These are phyloP conservation scores for Equus quagga DNA, from an alignment of 2,113 vertebrate genomes.

Conservation along the genomic window DNA sequence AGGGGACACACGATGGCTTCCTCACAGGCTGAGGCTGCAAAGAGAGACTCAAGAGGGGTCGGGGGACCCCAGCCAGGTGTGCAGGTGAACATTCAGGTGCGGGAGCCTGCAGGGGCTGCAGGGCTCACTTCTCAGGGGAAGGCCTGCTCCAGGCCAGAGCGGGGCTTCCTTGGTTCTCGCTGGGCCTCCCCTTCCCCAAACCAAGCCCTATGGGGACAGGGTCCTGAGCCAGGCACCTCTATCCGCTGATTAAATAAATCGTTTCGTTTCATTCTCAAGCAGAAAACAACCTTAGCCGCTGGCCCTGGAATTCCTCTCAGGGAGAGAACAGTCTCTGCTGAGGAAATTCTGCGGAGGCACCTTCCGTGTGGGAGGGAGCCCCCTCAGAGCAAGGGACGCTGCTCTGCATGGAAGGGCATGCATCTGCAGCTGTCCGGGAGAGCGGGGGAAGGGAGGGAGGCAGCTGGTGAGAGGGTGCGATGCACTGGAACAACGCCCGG, in stretches of 20 bases:
- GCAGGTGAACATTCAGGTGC: background rate
- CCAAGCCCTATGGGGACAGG: background rate
- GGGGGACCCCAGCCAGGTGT: background rate
- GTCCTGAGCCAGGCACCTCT: background rate
- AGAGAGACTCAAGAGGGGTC: background rate
- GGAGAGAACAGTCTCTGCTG: background rate
- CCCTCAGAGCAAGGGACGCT: background rate
- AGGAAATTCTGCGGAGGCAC: background rate
- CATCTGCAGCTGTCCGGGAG: background rate
- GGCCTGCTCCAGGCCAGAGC: background rate
- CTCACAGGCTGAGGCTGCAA: fast-evolving
- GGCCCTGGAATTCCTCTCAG: background rate
- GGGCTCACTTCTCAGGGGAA: background rate
- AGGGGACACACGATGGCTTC: background rate
- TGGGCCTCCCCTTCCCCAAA: too few species aligned
- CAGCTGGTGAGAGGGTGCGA: background rate
- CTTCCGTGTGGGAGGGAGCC: background rate
- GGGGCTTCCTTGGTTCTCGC: fast-evolving
- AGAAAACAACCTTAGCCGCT: background rate
- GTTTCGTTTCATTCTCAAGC: background rate
- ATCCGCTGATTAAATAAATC: background rate
- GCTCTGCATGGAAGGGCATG: background rate
- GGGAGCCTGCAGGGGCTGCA: fast-evolving
- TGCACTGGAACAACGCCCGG: fast-evolving
- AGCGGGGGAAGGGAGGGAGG: background rate